Base-by-base conservation (phyloP, 2,113 vertebrate genomes). In the Xyliphius kryptos region DNA sequence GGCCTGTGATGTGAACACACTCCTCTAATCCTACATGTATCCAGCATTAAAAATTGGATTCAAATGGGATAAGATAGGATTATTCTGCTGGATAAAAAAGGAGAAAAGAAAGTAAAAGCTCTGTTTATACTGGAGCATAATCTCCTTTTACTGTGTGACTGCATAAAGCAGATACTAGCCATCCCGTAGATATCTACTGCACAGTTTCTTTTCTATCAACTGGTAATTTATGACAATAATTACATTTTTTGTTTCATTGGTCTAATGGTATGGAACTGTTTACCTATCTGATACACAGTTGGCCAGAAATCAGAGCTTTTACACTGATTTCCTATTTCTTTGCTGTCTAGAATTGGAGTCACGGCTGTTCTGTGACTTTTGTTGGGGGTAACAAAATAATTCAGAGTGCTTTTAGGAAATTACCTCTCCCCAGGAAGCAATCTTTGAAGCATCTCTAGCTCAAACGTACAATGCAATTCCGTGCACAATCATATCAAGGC, bases 41-140 rank as follows among this genome's bases (percentile, higher is more conserved):
- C 91, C 88, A 89, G 91, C 93, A 96, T 95, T 92, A 95, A 93
- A 94, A 97, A 97, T 95, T 95, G 94, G 94, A 97, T 97, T 94
- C 91, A 86, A 92, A 32, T 85, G 84, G 82, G 90, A 96, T 95
- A 91, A 92, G 89, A 96, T 97, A 93, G 93, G 92, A 94, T 97
- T 96, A 94, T 83, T 83, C 85, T 86, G 86, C 85, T 87, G 90
- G 91, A 90, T 96, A 93, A 92, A 86, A 88, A 52, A 55, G n/a
- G n/a, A n/a, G n/a, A n/a, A n/a, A n/a, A 77, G 89, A 93, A 91
- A 86, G 85, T 90, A 90, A 95, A 97, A 93, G 83, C 90, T 88
- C 90, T 87, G 87, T 92, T 92, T 91, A 89, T 87, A 89, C 84
- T 86, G 90, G 86, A 89, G 84, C 82, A 88, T 95, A 97, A 97